Percentiles rank a stretch among this genome's conserved stretches.
phyloP scores from a whole-genome alignment of 2,888 invertebrate genomes.

The Andrena haemorrhoa region DNA sequence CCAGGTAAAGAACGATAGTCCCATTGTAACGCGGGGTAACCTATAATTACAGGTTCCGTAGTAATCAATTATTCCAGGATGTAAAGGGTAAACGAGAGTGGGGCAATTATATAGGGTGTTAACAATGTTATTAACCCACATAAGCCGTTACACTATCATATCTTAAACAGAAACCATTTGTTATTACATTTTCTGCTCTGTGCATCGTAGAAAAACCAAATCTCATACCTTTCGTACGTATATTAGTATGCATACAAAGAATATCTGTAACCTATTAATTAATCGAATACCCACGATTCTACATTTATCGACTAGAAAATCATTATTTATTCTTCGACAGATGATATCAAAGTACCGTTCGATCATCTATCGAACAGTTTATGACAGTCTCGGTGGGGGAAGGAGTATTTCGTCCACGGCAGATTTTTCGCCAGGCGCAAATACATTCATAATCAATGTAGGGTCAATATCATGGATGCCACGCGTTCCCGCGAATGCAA shows the following conservation, averaged over 20 bases:
- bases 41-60: conserved; percentile 63
- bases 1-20: conserved; percentile 12
- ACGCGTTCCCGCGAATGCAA: conserved; percentile 46
- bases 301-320: neutral
- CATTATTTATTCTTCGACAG: neutral
- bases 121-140: neutral
- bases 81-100: conserved; percentile 39
- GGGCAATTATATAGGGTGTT: conserved; percentile 19
- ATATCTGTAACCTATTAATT: too few species aligned
- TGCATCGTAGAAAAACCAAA: neutral
- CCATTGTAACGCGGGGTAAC: conserved; percentile 46
- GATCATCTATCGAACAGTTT: neutral
- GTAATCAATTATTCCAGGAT: conserved; percentile 70
- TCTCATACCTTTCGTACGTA: neutral
- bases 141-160: neutral
- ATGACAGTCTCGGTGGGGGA: neutral
- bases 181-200: neutral
- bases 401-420: neutral
- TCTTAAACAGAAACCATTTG: neutral
- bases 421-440: conserved; percentile 9
- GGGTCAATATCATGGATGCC: conserved; percentile 42
- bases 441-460: conserved; percentile 53
- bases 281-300: too few species aligned
- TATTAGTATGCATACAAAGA: neutral
- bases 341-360: neutral